Evolutionary conservation across 2,797 vertebrate species (phyloP), one percentile per base, ranked within the genome.

Genomic region (Gallirallus australis): DNA sequence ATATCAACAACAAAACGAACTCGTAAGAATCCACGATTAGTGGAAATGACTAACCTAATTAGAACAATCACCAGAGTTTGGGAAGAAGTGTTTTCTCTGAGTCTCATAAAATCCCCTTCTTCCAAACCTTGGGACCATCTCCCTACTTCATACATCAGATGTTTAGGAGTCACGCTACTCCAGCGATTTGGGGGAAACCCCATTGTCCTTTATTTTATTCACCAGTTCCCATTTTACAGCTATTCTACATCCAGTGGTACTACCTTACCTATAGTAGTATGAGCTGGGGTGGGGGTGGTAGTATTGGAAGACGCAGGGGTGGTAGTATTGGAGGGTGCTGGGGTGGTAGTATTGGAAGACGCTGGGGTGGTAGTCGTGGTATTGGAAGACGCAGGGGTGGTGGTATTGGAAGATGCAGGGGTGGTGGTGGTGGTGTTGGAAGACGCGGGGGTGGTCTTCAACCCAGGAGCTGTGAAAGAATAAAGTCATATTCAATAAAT

Each of bases 181-280:
- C 30, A 82, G 4, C 4, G 15, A 73, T 17, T 25, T 83, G 28
- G 6, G 21, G 57, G 71, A 91, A 68, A 86, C 66, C 57, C 8
- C n/a, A 39, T 39, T 9, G 3, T 28, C 45, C 50, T 69, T 53
- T 23, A 31, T 48, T 75, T 83, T 48, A 64, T 83, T 71, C 61
- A 50, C 15, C 54, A 70, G 15, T 30, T 81, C 53, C 72, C 35
- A 24, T 23, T 28, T 68, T 24, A 71, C 28, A 78, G 40, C 18
- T 20, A 6, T 37, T 53, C 45, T 39, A 6, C 13, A 14, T 18
- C 52, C 61, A 73, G 35, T 27, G 28, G 16, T 66, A n/a, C 21
- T 35, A 2, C 7, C 47, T 97, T 96, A 97, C 96, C 96, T 96
- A 27, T 90, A 78, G 95, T 19, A 75, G 90, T 68, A 60, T 59